Base-by-base conservation (phyloP, 2,797 vertebrate species). In the Serranus cabrilla region DNA sequence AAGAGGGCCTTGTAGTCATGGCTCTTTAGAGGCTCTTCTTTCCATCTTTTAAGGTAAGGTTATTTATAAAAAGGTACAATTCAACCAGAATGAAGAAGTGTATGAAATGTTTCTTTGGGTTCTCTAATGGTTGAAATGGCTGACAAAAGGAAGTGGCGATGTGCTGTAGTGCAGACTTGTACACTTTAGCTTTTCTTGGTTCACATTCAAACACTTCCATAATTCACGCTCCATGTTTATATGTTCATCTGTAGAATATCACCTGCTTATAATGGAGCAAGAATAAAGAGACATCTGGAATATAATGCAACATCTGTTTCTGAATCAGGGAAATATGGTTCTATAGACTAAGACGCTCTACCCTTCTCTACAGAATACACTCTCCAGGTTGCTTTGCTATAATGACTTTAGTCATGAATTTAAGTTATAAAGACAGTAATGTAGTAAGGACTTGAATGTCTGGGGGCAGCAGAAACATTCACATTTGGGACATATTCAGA, bases 201-300 rank as follows among this genome's bases (percentile, higher is more conserved):
- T 40, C 31, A 17, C 21, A 46, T 52, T 45, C 18, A 39, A 49
- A 47, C 16, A 39, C 23, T 37, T 25, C 14, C 10, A 34, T 54
- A 11, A 3, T 18, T 69, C 31, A 71, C 10, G 2, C 18, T 47
- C 17, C 12, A 6, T 55, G 27, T 61, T 31, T 7, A 56, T 51
- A 6, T 18, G 18, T 31, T 71, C 7, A 39, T 43, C 34, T 55
- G 20, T 43, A 49, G 14, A 69, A 67, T 57, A 64, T 17, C 40
- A 31, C 46, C 4, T 10, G 34, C 13, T 57, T 20, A 40, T 39
- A 11, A 43, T 21, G 56, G 25, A 71, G 13, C 3, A 49, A 1
- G 11, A 66, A 63, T 25, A 71, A 71, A 71, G 55, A 55, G 21
- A 31, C 80, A 70, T 87, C 62, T 79, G 76, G 47, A 25, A 51